Conservation (phyloP, 2,797 vertebrate species). For the Microctenopoma stevenorrisi region DNA sequence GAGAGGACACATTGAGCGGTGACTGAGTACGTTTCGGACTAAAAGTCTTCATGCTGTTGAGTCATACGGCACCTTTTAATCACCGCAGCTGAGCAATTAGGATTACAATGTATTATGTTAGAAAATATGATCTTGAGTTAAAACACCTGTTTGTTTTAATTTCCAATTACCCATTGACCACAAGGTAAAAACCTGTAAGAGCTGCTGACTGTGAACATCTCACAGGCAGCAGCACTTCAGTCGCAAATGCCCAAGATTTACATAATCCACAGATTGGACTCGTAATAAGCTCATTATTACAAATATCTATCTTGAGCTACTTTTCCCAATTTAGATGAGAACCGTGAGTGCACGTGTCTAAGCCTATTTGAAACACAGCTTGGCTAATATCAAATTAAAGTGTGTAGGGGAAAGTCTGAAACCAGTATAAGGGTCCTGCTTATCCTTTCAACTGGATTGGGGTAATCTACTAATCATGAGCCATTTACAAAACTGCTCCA, state of each 20-base stretch:
- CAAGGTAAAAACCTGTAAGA: conserved; percentile 17
- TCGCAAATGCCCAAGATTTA: conserved; percentile 51
- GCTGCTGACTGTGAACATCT: conserved; percentile 4
- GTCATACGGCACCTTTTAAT: conserved; percentile 19
- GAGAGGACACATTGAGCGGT: not conserved
- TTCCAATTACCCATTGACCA: conserved; percentile 27
- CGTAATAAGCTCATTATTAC: conserved; percentile 60
- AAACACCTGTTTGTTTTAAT: conserved; percentile 34
- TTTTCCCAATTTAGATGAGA: conserved; percentile 49
- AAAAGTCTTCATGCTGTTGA: conserved; percentile 12
- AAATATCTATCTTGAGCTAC: conserved; percentile 51
- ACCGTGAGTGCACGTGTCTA: conserved; percentile 32
- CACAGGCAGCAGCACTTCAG: conserved; percentile 1
- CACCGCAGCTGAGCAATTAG: not conserved
- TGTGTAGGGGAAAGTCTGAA: conserved; percentile 53
- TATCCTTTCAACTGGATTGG: conserved; percentile 75
- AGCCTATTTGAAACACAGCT: conserved; percentile 49
- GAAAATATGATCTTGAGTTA: conserved; percentile 16
- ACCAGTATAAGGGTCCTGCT: conserved; percentile 46
- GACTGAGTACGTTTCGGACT: conserved; percentile 3
- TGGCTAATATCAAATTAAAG: conserved; percentile 47
- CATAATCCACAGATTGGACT: conserved; percentile 58
- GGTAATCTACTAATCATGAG: conserved; percentile 75
- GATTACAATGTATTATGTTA: not conserved
- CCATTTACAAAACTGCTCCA: conserved; percentile 75